Evolutionary conservation across 2,797 vertebrate species (phyloP), one percentile per base, ranked within the genome.

Genomic region (Selene dorsalis): DNA sequence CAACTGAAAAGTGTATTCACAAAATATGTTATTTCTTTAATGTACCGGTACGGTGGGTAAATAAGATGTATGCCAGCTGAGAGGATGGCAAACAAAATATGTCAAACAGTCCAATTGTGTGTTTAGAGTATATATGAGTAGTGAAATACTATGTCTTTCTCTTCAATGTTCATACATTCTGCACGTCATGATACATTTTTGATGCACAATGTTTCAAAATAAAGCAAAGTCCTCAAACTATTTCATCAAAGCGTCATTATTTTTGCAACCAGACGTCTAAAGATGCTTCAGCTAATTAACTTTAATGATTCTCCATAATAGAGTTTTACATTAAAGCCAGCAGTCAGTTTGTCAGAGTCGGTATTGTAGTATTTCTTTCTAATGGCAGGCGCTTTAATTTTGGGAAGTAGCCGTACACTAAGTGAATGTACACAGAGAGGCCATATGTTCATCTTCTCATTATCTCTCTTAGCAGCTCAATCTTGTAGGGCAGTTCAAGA

Each of bases 191-290:
- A 59, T 18, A 14, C 14, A 47, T 57, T 45, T 58, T 48, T 53
- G 65, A 78, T 64, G 35, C 30, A 20, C 16, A 6, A 57, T 55
- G 64, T 64, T 61, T 73, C 26, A 60, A 39, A 64, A 62, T 59
- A 47, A 73, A 28, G 13, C 67, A 64, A 55, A 81, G 71, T 64
- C 6, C 43, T 76, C 57, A 35, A 43, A 75, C 63, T 24, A 38
- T 82, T 88, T 84, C 59, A 79, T 88, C 71, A 84, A 83, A 81
- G 48, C 84, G 84, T 81, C 80, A 87, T 84, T 82, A 79, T 83
- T 87, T n/a, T 83, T 87, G 56, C 57, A 69, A 73, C 77, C 62
- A 79, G 80, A 75, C 66, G 73, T 85, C 82, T 80, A 73, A 73
- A 77, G 76, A 84, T 79, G 72, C 76, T 73, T 63, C 74, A 79